Evolutionary conservation across 2,797 vertebrate species (phyloP).

Genomic region (Harpagifer antarcticus): DNA sequence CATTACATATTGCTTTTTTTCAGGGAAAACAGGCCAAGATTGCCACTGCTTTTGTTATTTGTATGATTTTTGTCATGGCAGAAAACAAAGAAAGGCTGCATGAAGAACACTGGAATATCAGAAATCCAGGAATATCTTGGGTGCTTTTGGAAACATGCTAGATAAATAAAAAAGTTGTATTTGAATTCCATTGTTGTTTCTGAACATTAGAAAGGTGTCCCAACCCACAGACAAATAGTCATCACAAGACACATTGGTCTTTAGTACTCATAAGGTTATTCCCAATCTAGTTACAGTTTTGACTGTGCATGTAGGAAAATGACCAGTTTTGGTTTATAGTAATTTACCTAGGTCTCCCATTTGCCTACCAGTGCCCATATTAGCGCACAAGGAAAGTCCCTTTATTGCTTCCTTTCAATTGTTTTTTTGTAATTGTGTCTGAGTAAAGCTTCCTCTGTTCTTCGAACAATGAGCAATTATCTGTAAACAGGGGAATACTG

Average conservation of each 20-base stretch:
- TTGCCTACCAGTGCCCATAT: conserved; percentile 21
- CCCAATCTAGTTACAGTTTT: conserved; percentile 20
- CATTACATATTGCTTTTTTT: conserved; percentile 25
- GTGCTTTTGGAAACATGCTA: neutral
- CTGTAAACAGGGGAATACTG: conserved; percentile 8
- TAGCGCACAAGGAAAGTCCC: conserved; percentile 66
- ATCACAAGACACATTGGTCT: neutral
- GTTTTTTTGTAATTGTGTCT: conserved; percentile 24
- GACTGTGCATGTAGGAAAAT: conserved; percentile 33
- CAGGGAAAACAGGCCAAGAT: conserved; percentile 34
- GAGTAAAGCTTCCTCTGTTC: conserved; percentile 70
- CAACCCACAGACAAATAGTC: neutral
- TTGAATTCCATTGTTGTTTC: neutral
- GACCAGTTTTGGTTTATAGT: conserved; percentile 30
- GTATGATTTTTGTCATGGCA: neutral
- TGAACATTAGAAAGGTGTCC: neutral
- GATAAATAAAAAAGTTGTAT: neutral
- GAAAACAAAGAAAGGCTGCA: conserved; percentile 15
- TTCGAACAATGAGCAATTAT: conserved; percentile 55
- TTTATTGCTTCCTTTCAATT: conserved; percentile 21
- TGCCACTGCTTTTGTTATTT: conserved; percentile 19
- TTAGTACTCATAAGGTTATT: conserved; percentile 3
- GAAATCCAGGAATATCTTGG: neutral
- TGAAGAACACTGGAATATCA: conserved; percentile 16
- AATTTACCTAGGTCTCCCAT: conserved; percentile 22